Percentiles rank a stretch among this genome's conserved stretches.
Conservation (phyloP, 2,113 vertebrate species). For the Prionailurus bengalensis region DNA sequence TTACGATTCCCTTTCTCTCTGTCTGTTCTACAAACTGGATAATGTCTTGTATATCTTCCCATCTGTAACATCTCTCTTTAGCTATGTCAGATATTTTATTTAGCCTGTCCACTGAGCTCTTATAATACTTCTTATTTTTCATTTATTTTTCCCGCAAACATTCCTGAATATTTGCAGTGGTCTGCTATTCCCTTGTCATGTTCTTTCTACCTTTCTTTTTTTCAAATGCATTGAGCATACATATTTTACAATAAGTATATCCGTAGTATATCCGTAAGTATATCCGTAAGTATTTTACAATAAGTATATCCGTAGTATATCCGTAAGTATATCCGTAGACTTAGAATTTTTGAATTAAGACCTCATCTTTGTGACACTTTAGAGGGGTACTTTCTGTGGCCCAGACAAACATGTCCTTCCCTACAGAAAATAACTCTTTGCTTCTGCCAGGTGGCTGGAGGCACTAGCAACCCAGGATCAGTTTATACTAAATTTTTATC, state of each 20-base stretch:
- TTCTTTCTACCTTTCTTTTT: background rate
- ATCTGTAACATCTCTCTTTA: slow-evolving; percentile 5
- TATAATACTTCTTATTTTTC: background rate
- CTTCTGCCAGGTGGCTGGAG: slow-evolving; percentile 67
- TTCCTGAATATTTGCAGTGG: background rate
- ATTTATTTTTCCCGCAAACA: background rate
- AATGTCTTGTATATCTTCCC: background rate
- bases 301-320: background rate
- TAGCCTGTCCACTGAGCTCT: background rate
- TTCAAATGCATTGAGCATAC: background rate
- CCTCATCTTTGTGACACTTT: slow-evolving; percentile 28
- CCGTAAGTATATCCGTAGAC: background rate
- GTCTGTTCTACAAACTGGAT: background rate
- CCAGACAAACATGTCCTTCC: slow-evolving; percentile 30
- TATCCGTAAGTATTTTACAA: background rate
- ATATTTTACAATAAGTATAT: slow-evolving; percentile 41
- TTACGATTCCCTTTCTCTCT: background rate
- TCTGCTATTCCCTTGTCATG: background rate
- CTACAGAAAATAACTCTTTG: slow-evolving; percentile 65
- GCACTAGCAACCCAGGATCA: slow-evolving; percentile 52
- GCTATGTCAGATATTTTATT: background rate
- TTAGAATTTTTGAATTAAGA: slow-evolving; percentile 44
- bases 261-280: background rate
- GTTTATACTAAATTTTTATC: slow-evolving; percentile 71
- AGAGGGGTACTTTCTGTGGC: background rate